Percentiles rank a stretch among this genome's conserved stretches.
phyloP scores from a whole-genome alignment of 2,113 vertebrate genomes.

The Capreolus pygargus region DNA sequence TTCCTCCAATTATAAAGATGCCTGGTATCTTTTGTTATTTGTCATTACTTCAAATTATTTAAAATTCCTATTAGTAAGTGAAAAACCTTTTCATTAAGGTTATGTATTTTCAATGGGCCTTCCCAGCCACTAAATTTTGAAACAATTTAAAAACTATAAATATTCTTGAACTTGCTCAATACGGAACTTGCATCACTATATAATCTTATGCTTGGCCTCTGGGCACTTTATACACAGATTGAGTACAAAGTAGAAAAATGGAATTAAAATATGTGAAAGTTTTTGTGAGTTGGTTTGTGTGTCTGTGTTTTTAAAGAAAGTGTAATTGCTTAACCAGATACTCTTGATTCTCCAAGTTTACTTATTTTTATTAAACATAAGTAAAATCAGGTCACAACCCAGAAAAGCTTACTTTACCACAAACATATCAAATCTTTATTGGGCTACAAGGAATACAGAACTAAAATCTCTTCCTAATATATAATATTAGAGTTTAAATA shows the following conservation, averaged over 20 bases:
- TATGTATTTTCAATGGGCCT: not conserved
- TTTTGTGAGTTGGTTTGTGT: not conserved
- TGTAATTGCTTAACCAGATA: not conserved
- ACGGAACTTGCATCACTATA: not conserved
- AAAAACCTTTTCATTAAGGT: not conserved
- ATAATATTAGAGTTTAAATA: not conserved
- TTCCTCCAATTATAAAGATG: not conserved
- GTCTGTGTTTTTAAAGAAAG: not conserved
- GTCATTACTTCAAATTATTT: conserved; percentile 1
- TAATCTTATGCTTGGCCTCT: not conserved
- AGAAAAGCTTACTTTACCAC: conserved; percentile 30
- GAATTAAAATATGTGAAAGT: not conserved
- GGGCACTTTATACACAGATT: not conserved
- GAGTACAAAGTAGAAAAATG: conserved; percentile 17
- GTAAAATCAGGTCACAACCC: not conserved
- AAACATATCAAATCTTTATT: not conserved
- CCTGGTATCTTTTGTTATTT: not conserved
- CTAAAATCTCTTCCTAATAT: not conserved
- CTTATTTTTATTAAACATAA: not conserved
- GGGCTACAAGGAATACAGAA: not conserved
- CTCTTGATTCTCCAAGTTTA: not conserved
- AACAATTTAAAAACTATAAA: not conserved
- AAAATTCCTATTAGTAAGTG: not conserved
- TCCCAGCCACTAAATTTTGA: not conserved
- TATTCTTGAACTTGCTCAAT: not conserved